A percentile compares a stretch with the other conserved stretches of the same genome.
phyloP scores from a whole-genome alignment of 2,797 vertebrate genomes.

The Hipposideros larvatus region DNA sequence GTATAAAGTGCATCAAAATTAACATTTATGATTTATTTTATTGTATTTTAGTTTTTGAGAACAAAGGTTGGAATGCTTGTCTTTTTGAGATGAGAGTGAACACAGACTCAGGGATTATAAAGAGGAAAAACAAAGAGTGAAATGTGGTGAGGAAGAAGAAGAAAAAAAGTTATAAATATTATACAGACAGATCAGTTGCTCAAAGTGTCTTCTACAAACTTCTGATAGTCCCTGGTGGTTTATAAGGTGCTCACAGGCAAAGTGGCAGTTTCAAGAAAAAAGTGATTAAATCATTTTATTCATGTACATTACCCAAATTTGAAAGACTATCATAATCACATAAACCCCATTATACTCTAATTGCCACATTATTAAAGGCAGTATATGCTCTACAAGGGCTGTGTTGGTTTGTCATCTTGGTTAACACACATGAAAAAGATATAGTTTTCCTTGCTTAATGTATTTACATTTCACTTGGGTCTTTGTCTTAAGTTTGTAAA shows the following conservation, averaged over 20 bases:
- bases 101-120: not conserved
- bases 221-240: not conserved
- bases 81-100: not conserved
- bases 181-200: not conserved
- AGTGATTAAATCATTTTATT: slow-evolving; percentile 4
- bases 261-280: not conserved
- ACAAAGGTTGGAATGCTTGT: too few relatives aligned
- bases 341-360: not conserved
- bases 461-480: not conserved
- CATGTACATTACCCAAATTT: not conserved
- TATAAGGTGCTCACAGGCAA: not conserved
- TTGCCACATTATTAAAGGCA: not conserved
- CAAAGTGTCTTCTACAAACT: not conserved
- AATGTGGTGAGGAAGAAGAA: not conserved
- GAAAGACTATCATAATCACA: slow-evolving; percentile 6
- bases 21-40: too few relatives aligned
- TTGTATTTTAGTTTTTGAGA: too few relatives aligned
- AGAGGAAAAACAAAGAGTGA: not conserved
- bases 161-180: not conserved
- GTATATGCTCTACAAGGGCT: not conserved
- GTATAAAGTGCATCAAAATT: too few relatives aligned
- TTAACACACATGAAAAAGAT: not conserved
- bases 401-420: not conserved
- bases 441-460: not conserved
- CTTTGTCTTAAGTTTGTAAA: slow-evolving; percentile 1